Evolutionary conservation across 2,797 vertebrate genomes (phyloP).

Genomic region (Xenops minutus): DNA sequence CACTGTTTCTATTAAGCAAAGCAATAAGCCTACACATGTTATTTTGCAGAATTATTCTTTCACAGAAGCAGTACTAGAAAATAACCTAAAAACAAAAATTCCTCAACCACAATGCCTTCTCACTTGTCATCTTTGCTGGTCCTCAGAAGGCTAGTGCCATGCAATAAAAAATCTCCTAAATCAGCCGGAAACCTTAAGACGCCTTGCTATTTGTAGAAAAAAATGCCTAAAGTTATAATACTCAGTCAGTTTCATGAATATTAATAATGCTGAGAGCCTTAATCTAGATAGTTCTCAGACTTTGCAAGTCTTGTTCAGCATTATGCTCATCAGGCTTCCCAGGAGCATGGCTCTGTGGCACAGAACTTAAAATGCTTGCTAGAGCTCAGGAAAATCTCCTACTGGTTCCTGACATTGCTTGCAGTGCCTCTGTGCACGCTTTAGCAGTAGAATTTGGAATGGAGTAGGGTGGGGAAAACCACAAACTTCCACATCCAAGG

Average conservation of each 20-base stretch:
- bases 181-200: not conserved
- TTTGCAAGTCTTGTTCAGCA: not conserved
- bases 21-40: not conserved
- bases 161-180: not conserved
- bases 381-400: not conserved
- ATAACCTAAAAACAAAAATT: not conserved
- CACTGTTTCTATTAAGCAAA: conserved; percentile 1
- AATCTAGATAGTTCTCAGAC: not conserved
- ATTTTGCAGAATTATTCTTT: not conserved
- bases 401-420: not conserved
- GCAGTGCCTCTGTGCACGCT: not conserved
- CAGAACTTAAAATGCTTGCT: not conserved
- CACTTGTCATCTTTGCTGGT: not conserved
- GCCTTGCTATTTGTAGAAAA: not conserved
- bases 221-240: not conserved
- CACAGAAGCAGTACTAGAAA: not conserved
- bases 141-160: not conserved
- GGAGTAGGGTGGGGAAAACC: not conserved
- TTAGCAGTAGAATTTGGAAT: not conserved
- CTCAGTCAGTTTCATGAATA: not conserved
- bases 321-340: not conserved
- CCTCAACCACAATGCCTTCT: not conserved
- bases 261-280: not conserved
- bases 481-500: not conserved
- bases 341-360: not conserved